These are phyloP conservation scores for Hippopotamus amphibius DNA, from an alignment of 2,113 vertebrate species.

Conservation along the genomic window DNA sequence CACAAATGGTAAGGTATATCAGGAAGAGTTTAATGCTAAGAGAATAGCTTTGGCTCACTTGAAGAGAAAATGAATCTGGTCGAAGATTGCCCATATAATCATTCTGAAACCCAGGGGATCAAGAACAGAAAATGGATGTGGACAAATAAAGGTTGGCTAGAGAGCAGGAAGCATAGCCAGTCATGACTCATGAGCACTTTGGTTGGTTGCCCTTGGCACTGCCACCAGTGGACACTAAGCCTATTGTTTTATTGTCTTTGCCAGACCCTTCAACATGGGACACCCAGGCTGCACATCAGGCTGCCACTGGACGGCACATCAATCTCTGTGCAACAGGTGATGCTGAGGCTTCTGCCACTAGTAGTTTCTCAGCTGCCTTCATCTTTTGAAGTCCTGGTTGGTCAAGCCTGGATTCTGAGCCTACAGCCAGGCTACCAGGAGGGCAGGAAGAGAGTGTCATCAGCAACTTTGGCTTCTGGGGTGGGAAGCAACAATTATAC, in stretches of 20 bases:
- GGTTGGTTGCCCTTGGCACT: not conserved
- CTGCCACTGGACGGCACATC: not conserved
- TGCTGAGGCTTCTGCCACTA: not conserved
- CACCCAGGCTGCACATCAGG: not conserved
- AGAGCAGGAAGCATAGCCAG: not conserved
- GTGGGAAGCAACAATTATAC: not conserved
- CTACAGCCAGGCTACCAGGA: not conserved
- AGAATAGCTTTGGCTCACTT: not conserved
- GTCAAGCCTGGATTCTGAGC: not conserved
- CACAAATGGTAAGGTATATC: not conserved
- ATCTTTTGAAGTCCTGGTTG: not conserved
- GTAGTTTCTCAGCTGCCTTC: not conserved
- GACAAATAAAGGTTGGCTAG: not conserved
- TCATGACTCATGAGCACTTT: not conserved
- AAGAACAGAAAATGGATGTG: not conserved
- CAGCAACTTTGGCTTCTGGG: not conserved
- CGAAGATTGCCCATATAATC: not conserved
- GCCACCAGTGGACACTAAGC: not conserved
- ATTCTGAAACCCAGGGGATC: not conserved
- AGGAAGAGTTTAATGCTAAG: not conserved
- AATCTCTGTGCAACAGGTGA: not conserved
- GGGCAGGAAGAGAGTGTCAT: not conserved
- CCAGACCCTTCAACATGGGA: not conserved
- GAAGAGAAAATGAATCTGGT: not conserved
- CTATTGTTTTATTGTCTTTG: not conserved